Evolutionary conservation across 2,797 vertebrate species (phyloP).

Genomic region (Sandelia bainsii): DNA sequence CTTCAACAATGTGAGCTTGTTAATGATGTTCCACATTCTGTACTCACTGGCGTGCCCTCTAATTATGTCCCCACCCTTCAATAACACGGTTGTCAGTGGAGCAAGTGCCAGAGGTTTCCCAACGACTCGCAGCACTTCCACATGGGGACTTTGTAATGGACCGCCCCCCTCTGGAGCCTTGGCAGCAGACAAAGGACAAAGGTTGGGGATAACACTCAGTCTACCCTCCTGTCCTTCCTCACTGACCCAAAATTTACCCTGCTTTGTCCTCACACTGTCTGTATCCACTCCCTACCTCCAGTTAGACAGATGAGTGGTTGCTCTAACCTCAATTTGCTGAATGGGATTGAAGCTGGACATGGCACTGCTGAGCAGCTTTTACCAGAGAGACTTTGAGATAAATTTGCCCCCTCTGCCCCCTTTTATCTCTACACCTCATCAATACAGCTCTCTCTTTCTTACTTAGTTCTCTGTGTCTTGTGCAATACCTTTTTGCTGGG

Average conservation of each 20-base stretch:
- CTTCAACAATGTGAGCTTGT: slow-evolving; percentile 79
- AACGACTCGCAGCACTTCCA: not conserved
- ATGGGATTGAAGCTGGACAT: slow-evolving; percentile 17
- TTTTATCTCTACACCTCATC: slow-evolving; percentile 10
- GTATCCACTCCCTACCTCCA: slow-evolving; percentile 1
- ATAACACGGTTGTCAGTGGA: slow-evolving; percentile 76
- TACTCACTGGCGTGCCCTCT: slow-evolving; percentile 69
- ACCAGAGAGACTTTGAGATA: slow-evolving; percentile 21
- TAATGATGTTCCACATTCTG: slow-evolving; percentile 82
- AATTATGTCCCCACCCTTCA: slow-evolving; percentile 78
- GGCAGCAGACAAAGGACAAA: slow-evolving; percentile 15
- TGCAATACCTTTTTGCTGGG: not conserved
- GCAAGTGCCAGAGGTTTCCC: slow-evolving; percentile 51
- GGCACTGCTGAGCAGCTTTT: slow-evolving; percentile 24
- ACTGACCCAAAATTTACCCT: slow-evolving; percentile 27
- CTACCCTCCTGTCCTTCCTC: slow-evolving; percentile 5
- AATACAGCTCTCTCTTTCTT: slow-evolving; percentile 17
- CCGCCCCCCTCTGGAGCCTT: slow-evolving; percentile 36
- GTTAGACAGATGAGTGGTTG: slow-evolving; percentile 24
- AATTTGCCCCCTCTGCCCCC: slow-evolving; percentile 5
- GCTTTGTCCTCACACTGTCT: slow-evolving; percentile 4
- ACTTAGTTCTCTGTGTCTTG: not conserved
- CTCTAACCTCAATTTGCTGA: slow-evolving; percentile 21
- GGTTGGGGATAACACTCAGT: slow-evolving; percentile 17
- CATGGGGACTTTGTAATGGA: slow-evolving; percentile 30